Base-by-base conservation (phyloP, 53 echinoderm and acorn worm genomes). In the Echinometra lucunter region DNA sequence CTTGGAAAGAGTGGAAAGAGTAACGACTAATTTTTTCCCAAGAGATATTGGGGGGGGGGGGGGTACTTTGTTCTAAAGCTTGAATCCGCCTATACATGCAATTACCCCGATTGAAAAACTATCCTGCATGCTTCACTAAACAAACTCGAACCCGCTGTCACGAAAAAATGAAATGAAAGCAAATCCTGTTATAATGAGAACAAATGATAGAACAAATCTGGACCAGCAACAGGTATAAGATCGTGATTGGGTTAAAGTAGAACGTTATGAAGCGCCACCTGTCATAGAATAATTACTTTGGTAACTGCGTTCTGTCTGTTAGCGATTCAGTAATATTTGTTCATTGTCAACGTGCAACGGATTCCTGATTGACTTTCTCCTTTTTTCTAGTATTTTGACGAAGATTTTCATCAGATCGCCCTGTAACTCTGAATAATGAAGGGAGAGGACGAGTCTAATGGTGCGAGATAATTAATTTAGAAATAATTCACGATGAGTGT, bases 381-480 rank as follows among this genome's bases (percentile, higher is more conserved):
- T 28, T 45, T 47, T 17, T 42, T 81, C n/a, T n/a, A n/a, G 23
- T 49, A 85, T 85, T 81, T 18, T 27, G 85, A 85, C 27, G 85
- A 45, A n/a, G 85, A 85, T 85, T 85, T 45, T 85, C n/a, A 85
- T 49, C 85, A 85, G 85, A 85, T 85, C 49, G n/a, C 85, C 85
- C n/a, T 85, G 30, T 47, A 85, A 85, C 25, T 49, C 15, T 85
- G 30, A 85, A 85, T 85, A 85, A 85, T 85, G 49, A 49, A 85
- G 44, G 49, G 49, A 85, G 85, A 44, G n/a, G 19, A 47, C n/a
- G 49, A n/a, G 89, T 23, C 19, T 89, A 89, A 89, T 89, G 89
- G 89, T 60, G 89, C 89, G 89, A 89, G 60, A 60, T 89, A 89
- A 89, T 89, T 89, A 89, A 89, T 89, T 60, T 19, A 89, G 34